Percentiles rank a stretch among this genome's conserved stretches.
phyloP scores from a whole-genome alignment of 1,140 invertebrate genomes.

The Heliothis virescens region DNA sequence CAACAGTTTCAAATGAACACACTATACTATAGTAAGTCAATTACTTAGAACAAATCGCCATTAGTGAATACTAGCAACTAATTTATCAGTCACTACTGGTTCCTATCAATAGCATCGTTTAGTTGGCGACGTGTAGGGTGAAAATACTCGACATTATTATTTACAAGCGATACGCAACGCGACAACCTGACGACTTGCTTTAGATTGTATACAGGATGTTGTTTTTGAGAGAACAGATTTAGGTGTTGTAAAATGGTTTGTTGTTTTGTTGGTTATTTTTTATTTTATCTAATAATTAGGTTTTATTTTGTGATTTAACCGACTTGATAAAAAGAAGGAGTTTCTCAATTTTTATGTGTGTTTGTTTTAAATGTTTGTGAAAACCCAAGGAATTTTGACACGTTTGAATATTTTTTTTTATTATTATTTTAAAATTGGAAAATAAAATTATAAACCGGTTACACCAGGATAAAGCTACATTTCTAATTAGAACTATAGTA shows the following conservation, averaged over 20 bases:
- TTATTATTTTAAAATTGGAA: no score
- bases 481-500: no score
- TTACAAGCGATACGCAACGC: slow-evolving; percentile 31
- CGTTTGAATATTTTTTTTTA: no score
- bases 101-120: slow-evolving; percentile 2
- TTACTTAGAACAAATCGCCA: background rate
- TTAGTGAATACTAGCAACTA: background rate
- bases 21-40: background rate
- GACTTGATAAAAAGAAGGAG: background rate
- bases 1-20: no score
- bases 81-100: slow-evolving; percentile 17
- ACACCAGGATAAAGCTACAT: no score
- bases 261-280: no score
- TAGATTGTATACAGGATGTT: slow-evolving; percentile 9
- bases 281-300: background rate
- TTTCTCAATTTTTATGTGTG: background rate
- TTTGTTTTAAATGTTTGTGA: no score
- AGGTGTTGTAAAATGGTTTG: no score
- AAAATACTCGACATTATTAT: slow-evolving; percentile 40
- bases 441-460: no score
- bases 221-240: background rate
- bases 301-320: background rate
- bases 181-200: slow-evolving; percentile 40
- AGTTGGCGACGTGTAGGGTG: background rate
- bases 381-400: no score